Conservation (phyloP, 2,113 vertebrate genomes). For the Pelecanus crispus region DNA sequence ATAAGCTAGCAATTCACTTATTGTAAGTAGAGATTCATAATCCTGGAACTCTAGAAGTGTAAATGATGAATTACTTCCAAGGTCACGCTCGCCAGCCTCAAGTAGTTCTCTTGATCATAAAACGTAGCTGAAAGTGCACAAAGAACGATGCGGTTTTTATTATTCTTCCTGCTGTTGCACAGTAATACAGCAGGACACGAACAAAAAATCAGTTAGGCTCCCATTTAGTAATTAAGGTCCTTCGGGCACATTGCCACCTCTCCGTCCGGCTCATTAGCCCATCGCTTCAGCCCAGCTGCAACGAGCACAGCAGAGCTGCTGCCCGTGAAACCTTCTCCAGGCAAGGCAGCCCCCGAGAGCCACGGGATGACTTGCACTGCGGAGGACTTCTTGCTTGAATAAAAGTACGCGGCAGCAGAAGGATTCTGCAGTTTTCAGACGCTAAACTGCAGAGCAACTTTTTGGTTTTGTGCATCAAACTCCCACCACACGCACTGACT, state of each 20-base stretch:
- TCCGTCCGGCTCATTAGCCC: neutral
- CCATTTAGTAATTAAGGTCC: neutral
- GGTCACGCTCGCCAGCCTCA: neutral
- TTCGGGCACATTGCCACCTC: neutral
- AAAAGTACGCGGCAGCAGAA: neutral
- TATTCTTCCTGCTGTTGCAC: neutral
- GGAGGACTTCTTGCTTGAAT: neutral
- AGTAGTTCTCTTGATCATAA: conserved; percentile 24
- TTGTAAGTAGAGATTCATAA: neutral
- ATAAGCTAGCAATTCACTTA: neutral
- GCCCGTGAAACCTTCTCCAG: neutral
- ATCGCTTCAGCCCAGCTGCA: neutral
- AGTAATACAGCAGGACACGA: neutral
- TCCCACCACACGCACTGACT: neutral
- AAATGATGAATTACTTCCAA: conserved; percentile 22
- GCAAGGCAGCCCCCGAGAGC: neutral
- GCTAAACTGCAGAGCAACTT: neutral
- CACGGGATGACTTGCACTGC: neutral
- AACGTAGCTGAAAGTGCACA: neutral
- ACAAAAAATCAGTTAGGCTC: neutral
- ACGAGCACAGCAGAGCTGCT: neutral
- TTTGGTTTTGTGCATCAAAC: neutral
- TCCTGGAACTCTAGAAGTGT: neutral
- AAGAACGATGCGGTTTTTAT: neutral
- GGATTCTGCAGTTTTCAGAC: neutral